Evolutionary conservation across 1,140 invertebrate genomes (phyloP).

Genomic region (Hyposmocoma kahamanoa): DNA sequence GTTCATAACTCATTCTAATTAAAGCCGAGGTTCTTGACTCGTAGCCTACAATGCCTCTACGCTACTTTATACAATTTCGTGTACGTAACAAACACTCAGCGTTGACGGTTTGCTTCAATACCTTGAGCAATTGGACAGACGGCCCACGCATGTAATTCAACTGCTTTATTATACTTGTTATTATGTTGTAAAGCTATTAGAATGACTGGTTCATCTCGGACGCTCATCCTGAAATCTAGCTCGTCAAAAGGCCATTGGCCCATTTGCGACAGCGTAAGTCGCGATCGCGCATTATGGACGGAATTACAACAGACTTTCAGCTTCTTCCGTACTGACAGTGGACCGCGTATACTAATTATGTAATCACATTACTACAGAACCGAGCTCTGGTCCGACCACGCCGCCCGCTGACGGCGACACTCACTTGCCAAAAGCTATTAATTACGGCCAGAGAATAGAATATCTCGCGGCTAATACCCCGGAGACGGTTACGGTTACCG

Average conservation of each 20-base stretch:
- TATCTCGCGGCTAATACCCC: constrained; percentile 62
- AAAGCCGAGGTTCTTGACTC: constrained; percentile 57
- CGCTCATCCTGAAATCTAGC: constrained; percentile 26
- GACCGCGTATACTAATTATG: constrained; percentile 44
- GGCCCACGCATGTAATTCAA: constrained; percentile 17
- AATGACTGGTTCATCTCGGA: constrained; percentile 25
- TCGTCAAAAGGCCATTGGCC: constrained; percentile 44
- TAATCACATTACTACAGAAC: constrained; percentile 51
- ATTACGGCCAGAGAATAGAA: constrained; percentile 67
- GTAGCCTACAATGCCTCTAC: constrained; percentile 15
- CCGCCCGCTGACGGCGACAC: constrained; percentile 32
- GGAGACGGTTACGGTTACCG: constrained; percentile 64
- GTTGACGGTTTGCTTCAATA: constrained; percentile 8
- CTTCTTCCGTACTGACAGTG: constrained; percentile 40
- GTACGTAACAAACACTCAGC: constrained; percentile 16
- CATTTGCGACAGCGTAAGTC: constrained; percentile 41
- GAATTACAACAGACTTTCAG: constrained; percentile 26
- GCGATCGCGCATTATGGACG: constrained; percentile 36
- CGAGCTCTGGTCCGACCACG: constrained; percentile 16
- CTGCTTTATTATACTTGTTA: constrained; percentile 26
- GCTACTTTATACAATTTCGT: constrained; percentile 16
- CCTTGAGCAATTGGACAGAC: constrained; percentile 19
- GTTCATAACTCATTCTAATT: constrained; percentile 63
- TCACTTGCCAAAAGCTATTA: constrained; percentile 72
- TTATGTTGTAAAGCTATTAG: constrained; percentile 22